Evolutionary conservation across 2,113 vertebrate species (phyloP).

Genomic region (Leptobrachium leishanense): DNA sequence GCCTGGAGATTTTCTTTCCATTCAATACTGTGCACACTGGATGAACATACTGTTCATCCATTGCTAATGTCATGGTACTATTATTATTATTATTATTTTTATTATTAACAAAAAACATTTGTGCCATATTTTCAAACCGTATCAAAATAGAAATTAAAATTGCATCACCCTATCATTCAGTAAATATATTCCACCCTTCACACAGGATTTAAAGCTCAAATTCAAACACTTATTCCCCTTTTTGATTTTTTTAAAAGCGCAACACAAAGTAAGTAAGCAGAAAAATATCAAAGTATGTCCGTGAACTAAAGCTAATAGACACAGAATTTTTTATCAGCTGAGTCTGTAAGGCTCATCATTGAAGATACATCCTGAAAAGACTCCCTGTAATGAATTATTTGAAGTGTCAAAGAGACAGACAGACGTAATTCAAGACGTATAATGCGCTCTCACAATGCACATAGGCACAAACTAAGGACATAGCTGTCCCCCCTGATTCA

Average conservation of each 20-base stretch:
- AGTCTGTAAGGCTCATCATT: neutral
- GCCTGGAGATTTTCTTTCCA: too few species aligned
- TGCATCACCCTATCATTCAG: too few species aligned
- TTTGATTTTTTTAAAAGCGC: neutral
- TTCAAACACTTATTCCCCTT: neutral
- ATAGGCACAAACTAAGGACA: neutral
- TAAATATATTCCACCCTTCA: neutral
- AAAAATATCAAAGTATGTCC: neutral
- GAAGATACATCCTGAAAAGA: neutral
- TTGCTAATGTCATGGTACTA: too few species aligned
- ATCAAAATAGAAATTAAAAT: too few species aligned
- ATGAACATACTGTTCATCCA: too few species aligned
- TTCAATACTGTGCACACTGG: too few species aligned
- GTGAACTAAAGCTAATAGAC: neutral
- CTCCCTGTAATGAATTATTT: constrained; percentile 4
- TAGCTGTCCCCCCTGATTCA: neutral
- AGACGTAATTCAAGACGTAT: neutral
- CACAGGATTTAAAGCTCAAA: neutral
- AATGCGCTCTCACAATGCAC: constrained; percentile 14
- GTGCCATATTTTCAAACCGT: too few species aligned
- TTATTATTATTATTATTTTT: too few species aligned
- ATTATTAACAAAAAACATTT: too few species aligned
- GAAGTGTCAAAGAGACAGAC: neutral
- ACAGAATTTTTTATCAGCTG: neutral
- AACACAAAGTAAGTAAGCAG: neutral